These are phyloP conservation scores for Hecatera dysodea DNA, from an alignment of 2,888 invertebrate species.

Conservation along the genomic window DNA sequence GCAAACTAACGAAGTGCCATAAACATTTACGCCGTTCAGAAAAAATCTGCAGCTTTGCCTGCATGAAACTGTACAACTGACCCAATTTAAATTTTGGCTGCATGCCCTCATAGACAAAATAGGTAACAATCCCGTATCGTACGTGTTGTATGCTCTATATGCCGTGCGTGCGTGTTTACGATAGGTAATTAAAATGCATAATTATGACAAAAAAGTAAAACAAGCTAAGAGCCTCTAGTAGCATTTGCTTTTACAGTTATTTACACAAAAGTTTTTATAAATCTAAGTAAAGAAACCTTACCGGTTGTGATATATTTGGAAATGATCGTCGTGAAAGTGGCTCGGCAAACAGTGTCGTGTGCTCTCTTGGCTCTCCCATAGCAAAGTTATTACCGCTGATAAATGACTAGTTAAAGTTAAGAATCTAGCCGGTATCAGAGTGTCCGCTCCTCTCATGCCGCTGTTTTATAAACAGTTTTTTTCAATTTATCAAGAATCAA, in stretches of 20 bases:
- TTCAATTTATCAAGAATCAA: conserved; percentile 19
- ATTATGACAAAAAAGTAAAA: conserved; percentile 48
- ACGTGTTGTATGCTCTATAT: neutral
- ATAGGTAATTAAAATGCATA: conserved; percentile 14
- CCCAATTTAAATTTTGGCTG: conserved; percentile 45
- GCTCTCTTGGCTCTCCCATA: conserved; percentile 92
- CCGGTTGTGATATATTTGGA: conserved; percentile 91
- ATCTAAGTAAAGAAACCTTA: conserved; percentile 75
- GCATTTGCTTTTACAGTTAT: conserved; percentile 4
- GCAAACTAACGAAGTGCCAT: neutral
- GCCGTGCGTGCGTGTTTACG: conserved; percentile 19
- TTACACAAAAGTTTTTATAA: neutral
- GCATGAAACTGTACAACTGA: neutral
- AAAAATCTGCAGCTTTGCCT: conserved; percentile 5
- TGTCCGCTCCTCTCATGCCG: conserved; percentile 87
- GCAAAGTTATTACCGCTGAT: conserved; percentile 92
- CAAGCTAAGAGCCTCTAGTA: neutral
- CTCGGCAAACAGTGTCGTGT: conserved; percentile 89
- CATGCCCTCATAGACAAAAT: conserved; percentile 30
- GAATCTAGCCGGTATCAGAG: conserved; percentile 93
- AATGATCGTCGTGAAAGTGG: conserved; percentile 84
- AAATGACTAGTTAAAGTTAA: conserved; percentile 93
- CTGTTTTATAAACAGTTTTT: conserved; percentile 50
- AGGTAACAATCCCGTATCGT: neutral
- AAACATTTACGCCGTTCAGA: neutral